Conservation (phyloP, 2,888 invertebrate species). For the Tinea semifulvella region DNA sequence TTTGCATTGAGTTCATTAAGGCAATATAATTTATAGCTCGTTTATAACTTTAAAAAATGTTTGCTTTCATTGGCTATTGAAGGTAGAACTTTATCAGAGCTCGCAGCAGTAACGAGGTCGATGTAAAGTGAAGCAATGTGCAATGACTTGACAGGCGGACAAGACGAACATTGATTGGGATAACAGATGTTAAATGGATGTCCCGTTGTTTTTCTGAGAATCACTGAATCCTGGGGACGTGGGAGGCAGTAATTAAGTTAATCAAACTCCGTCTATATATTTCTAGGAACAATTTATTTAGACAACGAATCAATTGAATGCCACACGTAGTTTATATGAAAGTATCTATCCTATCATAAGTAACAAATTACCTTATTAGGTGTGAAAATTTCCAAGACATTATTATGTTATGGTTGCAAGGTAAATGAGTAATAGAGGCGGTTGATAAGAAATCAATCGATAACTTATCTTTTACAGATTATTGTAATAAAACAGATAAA, state of each 20-base stretch:
- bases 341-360: too few relatives aligned
- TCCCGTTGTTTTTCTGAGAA: background rate
- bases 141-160: background rate
- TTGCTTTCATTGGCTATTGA: background rate
- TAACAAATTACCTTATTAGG: too few relatives aligned
- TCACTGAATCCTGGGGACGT: background rate
- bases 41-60: background rate
- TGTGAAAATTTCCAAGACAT: background rate
- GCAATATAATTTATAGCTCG: slow-evolving; percentile 5
- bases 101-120: background rate
- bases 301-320: too few relatives aligned
- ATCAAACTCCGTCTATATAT: too few relatives aligned
- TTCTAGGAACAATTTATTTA: too few relatives aligned
- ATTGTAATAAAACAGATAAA: background rate
- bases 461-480: slow-evolving; percentile 1
- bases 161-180: background rate
- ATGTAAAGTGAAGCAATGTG: background rate
- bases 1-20: slow-evolving; percentile 4
- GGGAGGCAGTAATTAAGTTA: background rate
- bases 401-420: background rate
- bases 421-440: background rate
- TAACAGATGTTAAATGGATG: slow-evolving; percentile 4
- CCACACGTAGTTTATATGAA: too few relatives aligned
- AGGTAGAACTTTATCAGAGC: background rate
- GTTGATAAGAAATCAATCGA: background rate